Evolutionary conservation across 2,797 vertebrate genomes (phyloP).

Genomic region (Microcaecilia unicolor): DNA sequence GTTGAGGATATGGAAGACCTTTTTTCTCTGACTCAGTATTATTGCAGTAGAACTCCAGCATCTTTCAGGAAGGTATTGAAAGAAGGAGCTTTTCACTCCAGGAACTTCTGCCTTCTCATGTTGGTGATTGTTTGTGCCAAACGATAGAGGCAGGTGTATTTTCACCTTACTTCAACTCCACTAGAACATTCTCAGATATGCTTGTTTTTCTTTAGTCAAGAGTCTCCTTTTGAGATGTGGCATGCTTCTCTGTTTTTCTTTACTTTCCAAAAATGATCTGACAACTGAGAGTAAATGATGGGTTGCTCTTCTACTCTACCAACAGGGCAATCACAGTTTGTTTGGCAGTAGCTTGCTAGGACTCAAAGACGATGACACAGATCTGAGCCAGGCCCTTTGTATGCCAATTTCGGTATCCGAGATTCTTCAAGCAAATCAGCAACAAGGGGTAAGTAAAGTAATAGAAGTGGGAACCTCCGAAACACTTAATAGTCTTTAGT

Average conservation of each 20-base stretch:
- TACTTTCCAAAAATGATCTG: too few relatives aligned
- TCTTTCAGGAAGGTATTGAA: conserved; percentile 90
- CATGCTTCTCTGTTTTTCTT: too few relatives aligned
- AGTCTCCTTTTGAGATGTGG: neutral
- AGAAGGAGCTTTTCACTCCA: too few relatives aligned
- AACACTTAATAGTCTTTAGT: too few relatives aligned
- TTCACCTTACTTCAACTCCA: too few relatives aligned
- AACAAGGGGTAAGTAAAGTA: conserved; percentile 69
- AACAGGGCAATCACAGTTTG: conserved; percentile 91
- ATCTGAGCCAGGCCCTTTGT: conserved; percentile 91
- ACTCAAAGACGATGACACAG: conserved; percentile 89
- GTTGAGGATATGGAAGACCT: conserved; percentile 88
- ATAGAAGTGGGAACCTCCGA: too few relatives aligned
- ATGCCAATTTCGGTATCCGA: conserved; percentile 89
- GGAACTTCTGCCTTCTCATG: too few relatives aligned
- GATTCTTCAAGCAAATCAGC: conserved; percentile 95
- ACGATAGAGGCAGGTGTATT: too few relatives aligned
- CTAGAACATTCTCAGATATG: too few relatives aligned
- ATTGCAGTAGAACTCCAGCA: conserved; percentile 90
- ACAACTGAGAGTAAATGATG: neutral
- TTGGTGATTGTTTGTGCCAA: too few relatives aligned
- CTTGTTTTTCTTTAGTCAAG: neutral
- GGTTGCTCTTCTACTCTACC: neutral
- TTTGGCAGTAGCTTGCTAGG: conserved; percentile 92
- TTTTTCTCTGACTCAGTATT: conserved; percentile 90